Conservation (phyloP, 2,888 invertebrate species). For the Hololepta plana region DNA sequence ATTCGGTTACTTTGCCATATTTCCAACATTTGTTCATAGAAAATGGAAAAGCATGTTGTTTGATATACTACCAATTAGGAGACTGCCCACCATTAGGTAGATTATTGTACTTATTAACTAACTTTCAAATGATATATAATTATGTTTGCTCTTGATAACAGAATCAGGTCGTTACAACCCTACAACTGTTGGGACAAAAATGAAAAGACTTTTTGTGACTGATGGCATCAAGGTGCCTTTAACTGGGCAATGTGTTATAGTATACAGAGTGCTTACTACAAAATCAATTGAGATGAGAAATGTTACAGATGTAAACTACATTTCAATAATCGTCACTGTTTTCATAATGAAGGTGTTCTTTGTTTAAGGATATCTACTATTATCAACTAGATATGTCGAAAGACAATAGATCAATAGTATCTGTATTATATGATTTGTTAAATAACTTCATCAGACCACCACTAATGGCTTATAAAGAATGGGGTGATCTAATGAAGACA, state of each 20-base stretch:
- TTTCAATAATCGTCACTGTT: neutral
- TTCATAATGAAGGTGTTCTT: neutral
- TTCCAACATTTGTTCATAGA: conserved; percentile 42
- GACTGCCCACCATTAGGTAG: conserved; percentile 47
- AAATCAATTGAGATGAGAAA: conserved; percentile 42
- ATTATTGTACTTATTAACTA: conserved; percentile 1
- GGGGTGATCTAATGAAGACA: conserved; percentile 34
- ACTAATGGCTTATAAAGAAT: conserved; percentile 29
- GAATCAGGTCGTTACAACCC: conserved; percentile 43
- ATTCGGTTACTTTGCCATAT: conserved; percentile 38
- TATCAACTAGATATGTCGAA: conserved; percentile 17
- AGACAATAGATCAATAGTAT: conserved; percentile 17
- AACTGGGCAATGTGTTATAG: conserved; percentile 45
- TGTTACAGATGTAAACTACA: conserved; percentile 40
- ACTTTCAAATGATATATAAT: conserved; percentile 2
- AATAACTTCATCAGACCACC: conserved; percentile 26
- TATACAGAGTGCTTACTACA: conserved; percentile 43
- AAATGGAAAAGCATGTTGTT: conserved; percentile 36
- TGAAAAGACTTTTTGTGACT: conserved; percentile 42
- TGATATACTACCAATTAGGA: conserved; percentile 48
- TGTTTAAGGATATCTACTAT: conserved; percentile 20
- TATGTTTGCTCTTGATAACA: conserved; percentile 19
- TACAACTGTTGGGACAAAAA: conserved; percentile 19
- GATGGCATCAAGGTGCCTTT: conserved; percentile 38
- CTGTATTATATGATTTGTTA: conserved; percentile 18